Evolutionary conservation across 2,888 invertebrate species (phyloP).

Genomic region (Dromius quadrimaculatus): DNA sequence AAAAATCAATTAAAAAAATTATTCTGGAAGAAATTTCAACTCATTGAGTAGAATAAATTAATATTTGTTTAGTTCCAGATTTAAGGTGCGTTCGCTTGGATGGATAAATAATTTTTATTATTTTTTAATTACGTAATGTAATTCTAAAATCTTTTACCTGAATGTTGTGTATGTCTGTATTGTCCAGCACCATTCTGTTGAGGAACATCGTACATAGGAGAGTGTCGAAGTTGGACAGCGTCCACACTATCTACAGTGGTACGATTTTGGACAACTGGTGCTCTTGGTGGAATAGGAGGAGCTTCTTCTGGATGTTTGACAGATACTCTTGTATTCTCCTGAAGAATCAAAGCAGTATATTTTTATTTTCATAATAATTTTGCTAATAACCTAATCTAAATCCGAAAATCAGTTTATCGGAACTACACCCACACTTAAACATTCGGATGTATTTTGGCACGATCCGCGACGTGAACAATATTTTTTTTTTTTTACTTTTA

Average conservation of each 20-base stretch:
- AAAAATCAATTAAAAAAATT: too few species aligned
- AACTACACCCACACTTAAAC: too few species aligned
- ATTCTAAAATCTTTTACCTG: slow-evolving; percentile 10
- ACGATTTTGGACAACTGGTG: slow-evolving; percentile 37
- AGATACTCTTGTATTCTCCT: slow-evolving; percentile 23
- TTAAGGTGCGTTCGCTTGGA: too few species aligned
- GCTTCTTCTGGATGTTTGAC: slow-evolving; percentile 49
- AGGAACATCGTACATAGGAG: slow-evolving; percentile 35
- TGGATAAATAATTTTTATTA: too few species aligned
- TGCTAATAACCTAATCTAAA: neutral
- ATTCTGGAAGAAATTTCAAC: too few species aligned
- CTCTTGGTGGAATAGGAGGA: slow-evolving; percentile 48
- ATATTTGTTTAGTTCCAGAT: too few species aligned
- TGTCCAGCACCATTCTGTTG: slow-evolving; percentile 48
- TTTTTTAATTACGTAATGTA: neutral
- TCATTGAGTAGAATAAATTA: too few species aligned
- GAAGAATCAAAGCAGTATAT: neutral
- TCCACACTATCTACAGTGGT: slow-evolving; percentile 40
- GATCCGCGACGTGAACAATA: too few species aligned
- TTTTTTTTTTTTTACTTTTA: too few species aligned
- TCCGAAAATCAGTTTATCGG: neutral
- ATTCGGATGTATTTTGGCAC: too few species aligned
- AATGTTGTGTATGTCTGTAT: slow-evolving; percentile 35
- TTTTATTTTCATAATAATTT: too few species aligned
- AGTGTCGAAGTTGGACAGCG: slow-evolving; percentile 34